Evolutionary conservation across 2,888 invertebrate species (phyloP).

Genomic region (Loripinus fragilis): DNA sequence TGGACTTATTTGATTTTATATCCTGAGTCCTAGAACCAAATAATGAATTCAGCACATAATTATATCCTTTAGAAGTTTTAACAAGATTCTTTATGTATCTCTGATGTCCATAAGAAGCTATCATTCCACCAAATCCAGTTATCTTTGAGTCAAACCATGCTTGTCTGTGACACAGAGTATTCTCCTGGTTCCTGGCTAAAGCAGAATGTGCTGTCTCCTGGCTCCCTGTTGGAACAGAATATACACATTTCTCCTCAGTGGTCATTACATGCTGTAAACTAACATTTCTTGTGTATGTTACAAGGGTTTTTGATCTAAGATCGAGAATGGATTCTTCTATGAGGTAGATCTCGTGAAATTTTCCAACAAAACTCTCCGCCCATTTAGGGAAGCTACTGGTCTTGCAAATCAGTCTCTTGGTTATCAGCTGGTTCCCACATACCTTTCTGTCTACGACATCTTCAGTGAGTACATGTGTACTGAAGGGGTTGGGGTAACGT

Average conservation of each 20-base stretch:
- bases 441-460: conserved; percentile 42
- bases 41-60: conserved; percentile 36
- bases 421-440: conserved; percentile 29
- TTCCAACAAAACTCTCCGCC: conserved; percentile 60
- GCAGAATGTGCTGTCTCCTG: too few relatives aligned
- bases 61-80: conserved; percentile 38
- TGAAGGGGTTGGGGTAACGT: conserved; percentile 57
- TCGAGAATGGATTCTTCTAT: conserved; percentile 54
- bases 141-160: conserved; percentile 39
- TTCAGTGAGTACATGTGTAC: conserved; percentile 51
- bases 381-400: conserved; percentile 48
- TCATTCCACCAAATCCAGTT: conserved; percentile 41
- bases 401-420: conserved; percentile 48
- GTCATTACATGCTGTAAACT: conserved; percentile 41
- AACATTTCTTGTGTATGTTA: conserved; percentile 59
- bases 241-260: conserved; percentile 45
- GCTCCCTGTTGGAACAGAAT: not conserved
- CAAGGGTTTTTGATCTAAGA: conserved; percentile 32
- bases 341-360: conserved; percentile 29
- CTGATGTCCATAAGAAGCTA: conserved; percentile 32
- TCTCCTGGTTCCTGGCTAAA: not conserved
- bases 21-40: conserved; percentile 3
- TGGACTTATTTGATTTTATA: not conserved
- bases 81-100: conserved; percentile 42
- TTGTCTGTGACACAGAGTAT: conserved; percentile 28